Base-by-base conservation (phyloP, 1,140 invertebrate species). In the Atta cephalotes region DNA sequence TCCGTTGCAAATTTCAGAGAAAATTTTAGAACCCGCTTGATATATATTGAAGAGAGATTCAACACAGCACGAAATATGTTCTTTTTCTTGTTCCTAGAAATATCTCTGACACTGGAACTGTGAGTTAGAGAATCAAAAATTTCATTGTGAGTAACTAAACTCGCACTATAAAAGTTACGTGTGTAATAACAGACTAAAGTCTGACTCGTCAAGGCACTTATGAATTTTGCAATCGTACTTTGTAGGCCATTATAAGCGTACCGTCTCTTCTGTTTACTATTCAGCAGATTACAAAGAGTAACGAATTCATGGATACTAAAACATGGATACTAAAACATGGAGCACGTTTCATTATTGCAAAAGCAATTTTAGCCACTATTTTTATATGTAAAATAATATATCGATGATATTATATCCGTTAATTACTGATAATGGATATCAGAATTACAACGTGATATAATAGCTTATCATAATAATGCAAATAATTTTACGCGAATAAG, bases 191-290 rank as follows among this genome's bases (percentile, higher is more conserved):
- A 49, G 10, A 16, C 14, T n/a, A 4, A 53, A 21, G 35, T 70
- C 31, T 70, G 49, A 56, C 35, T 72, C 18, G 31, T 60, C 3
- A 25, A 12, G 28, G 53, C 9, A 82, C 56, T 74, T 53, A 58
- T 74, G 25, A 84, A 84, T 74, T 84, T 74, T 74, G 39, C 70
- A 82, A 82, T 82, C 68, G 58, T 74, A 49, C 53, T 82, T 82
- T 82, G 78, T 53, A 60, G 53, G 10, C 65, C 53, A 82, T 71
- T 58, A 45, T 45, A 49, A 53, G n/a, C 14, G 39, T 58, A 39
- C 16, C 16, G 1, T 39, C 12, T 81, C 56, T 71, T 31, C 6
- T 68, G 35, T 71, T 81, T 49, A 58, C 18, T 31, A 63, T 63
- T 60, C 79, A 60, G 12, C 68, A 21, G 4, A 14, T 63, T 25